Conservation (phyloP, 2,888 invertebrate species). For the Blastobasis adustella region DNA sequence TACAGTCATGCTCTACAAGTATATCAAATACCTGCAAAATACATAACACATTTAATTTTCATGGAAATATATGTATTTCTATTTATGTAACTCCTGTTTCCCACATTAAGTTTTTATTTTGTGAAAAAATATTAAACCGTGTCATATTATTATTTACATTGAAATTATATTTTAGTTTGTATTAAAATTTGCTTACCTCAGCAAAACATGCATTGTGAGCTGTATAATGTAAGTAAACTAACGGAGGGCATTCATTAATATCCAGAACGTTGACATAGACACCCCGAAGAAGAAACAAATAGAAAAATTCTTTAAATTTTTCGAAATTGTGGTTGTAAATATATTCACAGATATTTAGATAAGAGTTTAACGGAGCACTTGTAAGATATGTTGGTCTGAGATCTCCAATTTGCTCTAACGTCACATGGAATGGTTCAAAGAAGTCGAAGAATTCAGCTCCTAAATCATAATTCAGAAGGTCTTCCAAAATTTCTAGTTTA, state of each 20-base stretch:
- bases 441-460: conserved; percentile 58
- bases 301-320: conserved; percentile 51
- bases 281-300: conserved; percentile 55
- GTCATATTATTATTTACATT: not conserved
- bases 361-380: conserved; percentile 55
- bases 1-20: conserved; percentile 51
- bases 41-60: not conserved
- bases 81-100: too few relatives aligned
- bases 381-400: conserved; percentile 35
- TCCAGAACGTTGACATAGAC: conserved; percentile 50
- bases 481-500: conserved; percentile 51
- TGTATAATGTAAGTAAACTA: conserved; percentile 56
- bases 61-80: too few relatives aligned
- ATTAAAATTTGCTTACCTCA: conserved; percentile 40
- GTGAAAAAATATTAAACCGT: not conserved
- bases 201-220: conserved; percentile 43
- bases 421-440: conserved; percentile 38
- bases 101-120: not conserved
- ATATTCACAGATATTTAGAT: conserved; percentile 58
- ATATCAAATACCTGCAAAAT: conserved; percentile 55
- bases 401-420: conserved; percentile 37
- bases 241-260: conserved; percentile 56
- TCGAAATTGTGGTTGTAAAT: conserved; percentile 47
- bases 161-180: not conserved
- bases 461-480: conserved; percentile 48